Evolutionary conservation across 1,140 invertebrate species (phyloP).

Genomic region (Nasonia giraulti): DNA sequence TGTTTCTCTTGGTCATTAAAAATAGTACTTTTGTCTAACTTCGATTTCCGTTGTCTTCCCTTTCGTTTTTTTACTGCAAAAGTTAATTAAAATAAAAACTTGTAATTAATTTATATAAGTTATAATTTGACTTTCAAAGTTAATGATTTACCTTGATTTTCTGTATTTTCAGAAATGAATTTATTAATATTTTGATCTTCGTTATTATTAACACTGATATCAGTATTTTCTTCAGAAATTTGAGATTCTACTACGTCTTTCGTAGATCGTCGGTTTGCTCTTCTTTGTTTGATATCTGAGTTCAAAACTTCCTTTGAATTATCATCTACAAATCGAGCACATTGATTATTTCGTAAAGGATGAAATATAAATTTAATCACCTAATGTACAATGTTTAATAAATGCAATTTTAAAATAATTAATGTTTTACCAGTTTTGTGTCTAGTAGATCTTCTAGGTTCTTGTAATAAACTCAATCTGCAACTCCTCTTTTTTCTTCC

Average conservation of each 20-base stretch:
- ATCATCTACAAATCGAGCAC: not conserved
- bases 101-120: not conserved
- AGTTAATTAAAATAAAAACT: not conserved
- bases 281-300: not conserved
- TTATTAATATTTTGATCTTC: not conserved
- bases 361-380: not conserved
- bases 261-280: not conserved
- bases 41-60: conserved; percentile 4
- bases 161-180: not conserved
- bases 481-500: not conserved
- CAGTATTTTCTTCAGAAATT: not conserved
- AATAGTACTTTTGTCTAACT: not conserved
- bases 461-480: not conserved
- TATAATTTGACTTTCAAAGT: not conserved
- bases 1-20: not conserved
- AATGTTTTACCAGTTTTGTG: conserved; percentile 23
- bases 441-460: not conserved
- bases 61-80: not conserved
- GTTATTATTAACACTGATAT: not conserved
- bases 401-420: not conserved
- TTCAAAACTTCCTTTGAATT: not conserved
- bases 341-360: not conserved
- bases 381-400: not conserved
- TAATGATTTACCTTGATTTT: not conserved
- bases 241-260: not conserved